phyloP scores from a whole-genome alignment of 2,888 invertebrate genomes.

The Minunthozetes semirufus region DNA sequence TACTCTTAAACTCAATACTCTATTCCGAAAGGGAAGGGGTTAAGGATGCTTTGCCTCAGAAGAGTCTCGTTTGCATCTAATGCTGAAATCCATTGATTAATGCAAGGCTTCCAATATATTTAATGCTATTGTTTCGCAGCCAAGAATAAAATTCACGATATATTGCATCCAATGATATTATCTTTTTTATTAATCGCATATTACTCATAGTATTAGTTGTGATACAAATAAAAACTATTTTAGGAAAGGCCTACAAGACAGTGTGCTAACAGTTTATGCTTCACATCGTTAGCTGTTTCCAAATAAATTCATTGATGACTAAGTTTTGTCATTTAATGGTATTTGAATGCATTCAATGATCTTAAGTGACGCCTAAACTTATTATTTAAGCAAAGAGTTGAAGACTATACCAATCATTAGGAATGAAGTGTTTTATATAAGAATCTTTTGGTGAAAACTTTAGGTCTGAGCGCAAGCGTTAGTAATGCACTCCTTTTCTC shows the following conservation, averaged over 20 bases:
- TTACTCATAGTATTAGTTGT: constrained; percentile 18
- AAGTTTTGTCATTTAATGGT: neutral
- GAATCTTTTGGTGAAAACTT: neutral
- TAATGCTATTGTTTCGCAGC: neutral
- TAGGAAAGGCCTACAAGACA: too few relatives aligned
- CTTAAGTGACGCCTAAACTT: too few relatives aligned
- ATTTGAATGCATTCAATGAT: too few relatives aligned
- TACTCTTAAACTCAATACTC: neutral
- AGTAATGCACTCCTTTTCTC: constrained; percentile 20
- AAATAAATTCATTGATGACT: neutral
- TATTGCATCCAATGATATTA: neutral
- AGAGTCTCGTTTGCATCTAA: too few relatives aligned
- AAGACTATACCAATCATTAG: neutral
- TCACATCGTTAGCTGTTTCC: too few relatives aligned
- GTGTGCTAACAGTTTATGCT: too few relatives aligned
- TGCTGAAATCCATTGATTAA: constrained; percentile 5
- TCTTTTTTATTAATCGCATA: constrained; percentile 22
- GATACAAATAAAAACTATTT: neutral
- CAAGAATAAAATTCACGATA: neutral
- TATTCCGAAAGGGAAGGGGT: constrained; percentile 15
- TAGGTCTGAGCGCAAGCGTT: constrained; percentile 13
- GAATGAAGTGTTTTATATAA: neutral
- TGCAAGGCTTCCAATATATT: neutral
- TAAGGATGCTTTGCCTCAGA: too few relatives aligned
- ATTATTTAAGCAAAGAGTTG: neutral